Evolutionary conservation across 1,140 invertebrate species (phyloP).

Genomic region (Drosophila neocordata): DNA sequence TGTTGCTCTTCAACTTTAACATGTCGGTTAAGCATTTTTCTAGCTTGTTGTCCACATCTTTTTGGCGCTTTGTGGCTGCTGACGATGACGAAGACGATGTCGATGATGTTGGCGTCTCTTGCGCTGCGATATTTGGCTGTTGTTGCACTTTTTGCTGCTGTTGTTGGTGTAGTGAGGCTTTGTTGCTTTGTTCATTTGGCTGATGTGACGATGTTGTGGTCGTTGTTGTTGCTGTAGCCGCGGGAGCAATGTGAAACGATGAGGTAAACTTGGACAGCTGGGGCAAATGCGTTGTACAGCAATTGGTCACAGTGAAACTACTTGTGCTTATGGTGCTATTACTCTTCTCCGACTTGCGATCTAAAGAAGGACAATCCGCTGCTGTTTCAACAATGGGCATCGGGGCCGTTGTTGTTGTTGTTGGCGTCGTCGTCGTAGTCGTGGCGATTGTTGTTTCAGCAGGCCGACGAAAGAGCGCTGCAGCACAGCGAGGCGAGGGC

Average conservation of each 20-base stretch:
- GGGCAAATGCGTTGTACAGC: constrained; percentile 76
- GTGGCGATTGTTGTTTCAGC: constrained; percentile 27
- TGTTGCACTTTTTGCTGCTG: too few species aligned
- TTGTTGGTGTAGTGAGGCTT: constrained; percentile 17
- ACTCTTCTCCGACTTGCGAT: constrained; percentile 79
- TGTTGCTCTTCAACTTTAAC: constrained; percentile 74
- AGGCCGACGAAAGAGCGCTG: constrained; percentile 62
- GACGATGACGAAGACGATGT: constrained; percentile 33
- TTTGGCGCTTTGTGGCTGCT: constrained; percentile 75
- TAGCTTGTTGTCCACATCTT: constrained; percentile 81
- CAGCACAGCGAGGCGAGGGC: constrained; percentile 56
- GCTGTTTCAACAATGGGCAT: constrained; percentile 32
- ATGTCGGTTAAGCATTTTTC: constrained; percentile 80
- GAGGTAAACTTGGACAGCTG: constrained; percentile 79
- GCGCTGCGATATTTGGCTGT: constrained; percentile 13
- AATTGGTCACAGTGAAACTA: constrained; percentile 77
- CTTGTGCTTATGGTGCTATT: constrained; percentile 78
- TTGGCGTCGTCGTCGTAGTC: constrained; percentile 17
- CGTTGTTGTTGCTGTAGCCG: constrained; percentile 24
- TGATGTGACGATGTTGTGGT: constrained; percentile 15
- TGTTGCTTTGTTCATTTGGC: constrained; percentile 31
- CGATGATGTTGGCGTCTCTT: constrained; percentile 21
- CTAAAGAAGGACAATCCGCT: constrained; percentile 56
- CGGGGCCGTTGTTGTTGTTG: constrained; percentile 20
- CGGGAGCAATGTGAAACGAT: constrained; percentile 72